phyloP scores from a whole-genome alignment of 2,888 invertebrate genomes.

The Epirrita christyi region DNA sequence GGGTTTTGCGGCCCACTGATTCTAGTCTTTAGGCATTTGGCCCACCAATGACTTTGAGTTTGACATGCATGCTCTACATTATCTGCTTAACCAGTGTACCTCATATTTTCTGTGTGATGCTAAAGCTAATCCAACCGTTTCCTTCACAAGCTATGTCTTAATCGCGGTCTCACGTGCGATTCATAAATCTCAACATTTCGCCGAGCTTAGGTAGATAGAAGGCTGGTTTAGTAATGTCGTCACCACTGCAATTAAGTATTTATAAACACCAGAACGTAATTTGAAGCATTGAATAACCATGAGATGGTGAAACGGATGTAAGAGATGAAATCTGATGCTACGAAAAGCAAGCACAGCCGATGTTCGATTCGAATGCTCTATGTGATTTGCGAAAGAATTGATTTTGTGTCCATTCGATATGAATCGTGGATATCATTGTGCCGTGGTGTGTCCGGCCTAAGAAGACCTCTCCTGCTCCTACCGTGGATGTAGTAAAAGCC shows the following conservation, averaged over 20 bases:
- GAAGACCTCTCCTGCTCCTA: no score
- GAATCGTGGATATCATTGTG: no score
- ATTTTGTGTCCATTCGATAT: no score
- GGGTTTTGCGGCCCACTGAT: no score
- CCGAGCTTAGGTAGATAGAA: slow-evolving; percentile 6
- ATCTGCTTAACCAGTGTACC: no score
- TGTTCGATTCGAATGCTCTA: no score
- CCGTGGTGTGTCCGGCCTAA: no score
- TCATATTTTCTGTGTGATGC: not conserved
- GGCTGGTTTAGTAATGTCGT: slow-evolving; percentile 34
- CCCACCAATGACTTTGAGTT: no score
- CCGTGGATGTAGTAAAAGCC: no score
- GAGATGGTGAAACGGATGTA: slow-evolving; percentile 20
- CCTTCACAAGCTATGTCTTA: not conserved
- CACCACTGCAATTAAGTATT: slow-evolving; percentile 34
- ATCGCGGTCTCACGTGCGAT: slow-evolving; percentile 41
- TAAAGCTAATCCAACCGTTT: slow-evolving; percentile 6
- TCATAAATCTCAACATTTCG: slow-evolving; percentile 53
- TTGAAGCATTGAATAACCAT: slow-evolving; percentile 34
- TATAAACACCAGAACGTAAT: slow-evolving; percentile 32
- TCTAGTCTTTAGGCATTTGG: no score
- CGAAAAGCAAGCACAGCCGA: not conserved
- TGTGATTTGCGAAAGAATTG: no score
- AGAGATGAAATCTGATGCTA: slow-evolving; percentile 4
- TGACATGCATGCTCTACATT: no score